Base-by-base conservation (phyloP, 1,140 invertebrate species). In the Arctopsyche grandis region DNA sequence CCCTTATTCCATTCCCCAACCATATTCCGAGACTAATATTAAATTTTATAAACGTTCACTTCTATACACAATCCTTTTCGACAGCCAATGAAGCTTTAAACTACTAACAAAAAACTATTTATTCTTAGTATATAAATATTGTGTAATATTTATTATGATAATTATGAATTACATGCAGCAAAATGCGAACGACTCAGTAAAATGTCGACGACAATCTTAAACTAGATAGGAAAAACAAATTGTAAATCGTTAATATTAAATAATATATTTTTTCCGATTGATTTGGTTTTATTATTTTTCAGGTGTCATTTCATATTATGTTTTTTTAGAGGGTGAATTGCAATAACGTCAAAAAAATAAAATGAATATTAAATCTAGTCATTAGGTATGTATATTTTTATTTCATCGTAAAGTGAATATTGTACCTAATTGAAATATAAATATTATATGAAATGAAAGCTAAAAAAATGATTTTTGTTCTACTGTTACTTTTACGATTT, bases 141-240 rank as follows among this genome's bases (percentile, higher is more conserved):
- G 24, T 48, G 58, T 69, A 79, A 75, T 79, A 79, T 79, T 79
- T 79, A 79, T 79, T 79, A 70, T 75, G 48, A 79, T 79, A 69
- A 63, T 76, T 38, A 29, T 75, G 38, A 48, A 52, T n/a, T n/a
- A n/a, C n/a, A n/a, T n/a, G n/a, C n/a, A n/a, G 75, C 74, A 22
- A 63, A 74, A 79, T 9, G 19, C 19, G 29, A 73, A 48, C 69
- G 77, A 78, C 22, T 22, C 48, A 77, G 52, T 24, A 26, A 77
- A 52, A 56, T 70, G 63, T 70, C 69, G 71, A 48, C 19, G 63
- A 9, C 63, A 79, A 66, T 75, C 71, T 38, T 75, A 38, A 56
- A 75, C 69, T 75, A 79, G 78, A 79, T 79, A 75, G 78, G 78
- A 69, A 75, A 38, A 79, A 74, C 76, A 75, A 79, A 79, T 79